Base-by-base conservation (phyloP, 2,797 vertebrate species). In the Microctenopoma stevenorrisi region DNA sequence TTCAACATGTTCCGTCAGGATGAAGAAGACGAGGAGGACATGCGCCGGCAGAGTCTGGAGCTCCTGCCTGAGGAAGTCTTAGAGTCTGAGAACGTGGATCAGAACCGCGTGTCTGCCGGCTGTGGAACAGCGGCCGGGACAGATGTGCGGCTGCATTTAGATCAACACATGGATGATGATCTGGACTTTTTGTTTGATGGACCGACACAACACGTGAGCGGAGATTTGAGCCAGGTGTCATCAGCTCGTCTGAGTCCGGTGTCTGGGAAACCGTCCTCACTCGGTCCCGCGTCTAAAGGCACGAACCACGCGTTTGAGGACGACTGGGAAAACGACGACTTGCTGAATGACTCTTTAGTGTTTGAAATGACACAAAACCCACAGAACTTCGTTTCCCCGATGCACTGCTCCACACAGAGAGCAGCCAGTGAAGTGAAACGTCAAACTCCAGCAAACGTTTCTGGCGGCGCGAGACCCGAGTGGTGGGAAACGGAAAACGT, bases 151-250 rank as follows among this genome's bases (percentile, higher is more conserved):
- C 84, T 68, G 56, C 74, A 83, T 1, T 85, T 56, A 33, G 89
- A 95, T 72, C 88, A 86, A 7, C 89, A 89, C 5, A 67, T 82
- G 74, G 94, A 96, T 18, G 90, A 93, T 16, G 95, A 95, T 46
- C 78, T 97, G 61, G 95, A 87, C 73, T 92, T 95, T 16, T 93
- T 98, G 66, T 98, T 99, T 64, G 96, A 98, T 51, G 93, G 88
- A 13, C 93, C 96, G 1, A 98, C 97, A 1, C 96, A 98, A 78
- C 92, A 84, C 0, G 65, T 92, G 37, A 95, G 93, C 0, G 91
- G 93, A 1, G 82, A 35, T 28, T 65, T 96, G 47, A 97, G 95
- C 81, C 96, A 93, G 83, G 74, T 37, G 40, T 44, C 89, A 0
- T 83, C 87, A 2, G 25, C 44, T 66, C 53, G 15, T 13, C 1